These are phyloP conservation scores for Contarinia nasturtii DNA, from an alignment of 1,140 invertebrate genomes.

Conservation along the genomic window DNA sequence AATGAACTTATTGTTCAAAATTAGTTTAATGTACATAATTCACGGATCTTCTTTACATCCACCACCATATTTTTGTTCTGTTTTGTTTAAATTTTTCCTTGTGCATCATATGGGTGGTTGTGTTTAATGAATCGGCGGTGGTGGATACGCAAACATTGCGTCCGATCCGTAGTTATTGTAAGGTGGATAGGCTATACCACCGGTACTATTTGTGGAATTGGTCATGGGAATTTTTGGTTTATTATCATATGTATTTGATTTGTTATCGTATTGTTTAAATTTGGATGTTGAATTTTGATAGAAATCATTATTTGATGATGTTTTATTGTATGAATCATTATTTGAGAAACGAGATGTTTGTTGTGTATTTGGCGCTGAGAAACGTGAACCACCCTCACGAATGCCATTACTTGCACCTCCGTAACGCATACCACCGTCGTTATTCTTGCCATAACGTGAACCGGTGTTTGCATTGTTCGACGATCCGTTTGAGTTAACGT, in stretches of 20 bases:
- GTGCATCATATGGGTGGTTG: too few relatives aligned
- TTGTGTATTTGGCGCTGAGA: not conserved
- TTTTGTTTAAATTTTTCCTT: too few relatives aligned
- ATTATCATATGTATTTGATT: not conserved
- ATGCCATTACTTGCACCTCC: not conserved
- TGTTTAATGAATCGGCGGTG: conserved; percentile 2
- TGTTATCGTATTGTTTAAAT: not conserved
- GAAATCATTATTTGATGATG: not conserved
- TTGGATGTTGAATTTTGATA: not conserved
- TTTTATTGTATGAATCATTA: not conserved
- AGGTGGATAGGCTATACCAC: not conserved
- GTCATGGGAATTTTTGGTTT: not conserved
- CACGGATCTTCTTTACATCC: too few relatives aligned
- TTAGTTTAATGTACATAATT: too few relatives aligned
- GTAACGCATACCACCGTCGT: too few relatives aligned
- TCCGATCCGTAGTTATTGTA: too few relatives aligned
- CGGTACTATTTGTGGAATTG: not conserved
- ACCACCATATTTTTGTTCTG: too few relatives aligned
- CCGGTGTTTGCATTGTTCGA: not conserved
- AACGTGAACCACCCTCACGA: not conserved
- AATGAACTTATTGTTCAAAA: too few relatives aligned
- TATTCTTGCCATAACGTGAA: not conserved
- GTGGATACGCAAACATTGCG: not conserved
- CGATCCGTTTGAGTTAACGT: not conserved
- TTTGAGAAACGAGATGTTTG: not conserved